phyloP scores from a whole-genome alignment of 2,113 vertebrate species.

The Zosterops borbonicus region DNA sequence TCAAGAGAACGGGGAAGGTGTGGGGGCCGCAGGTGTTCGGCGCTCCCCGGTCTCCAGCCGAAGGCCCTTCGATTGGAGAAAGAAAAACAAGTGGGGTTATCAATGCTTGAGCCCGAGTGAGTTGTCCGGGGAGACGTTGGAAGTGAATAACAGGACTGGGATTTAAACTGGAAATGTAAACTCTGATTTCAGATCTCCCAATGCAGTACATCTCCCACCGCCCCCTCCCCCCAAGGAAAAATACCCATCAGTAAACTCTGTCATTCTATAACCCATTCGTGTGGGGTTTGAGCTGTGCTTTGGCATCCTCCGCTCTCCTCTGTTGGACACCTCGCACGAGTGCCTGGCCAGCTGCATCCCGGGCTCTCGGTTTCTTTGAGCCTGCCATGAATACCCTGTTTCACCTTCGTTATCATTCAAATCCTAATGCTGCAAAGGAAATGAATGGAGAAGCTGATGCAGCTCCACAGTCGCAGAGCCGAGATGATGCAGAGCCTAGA shows the following conservation, averaged over 20 bases:
- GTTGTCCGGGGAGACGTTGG: not conserved
- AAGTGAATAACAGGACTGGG: not conserved
- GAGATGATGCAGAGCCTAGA: not conserved
- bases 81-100: not conserved
- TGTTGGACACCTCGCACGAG: not conserved
- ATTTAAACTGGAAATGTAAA: not conserved
- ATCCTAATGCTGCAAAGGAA: not conserved
- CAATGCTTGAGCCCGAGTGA: not conserved
- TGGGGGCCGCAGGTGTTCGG: not conserved
- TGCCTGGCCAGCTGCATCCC: not conserved
- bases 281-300: not conserved
- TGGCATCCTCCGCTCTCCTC: not conserved
- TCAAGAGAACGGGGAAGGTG: not conserved
- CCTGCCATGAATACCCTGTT: not conserved
- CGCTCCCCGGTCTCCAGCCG: not conserved
- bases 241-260: not conserved
- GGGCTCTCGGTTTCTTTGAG: not conserved
- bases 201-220: not conserved
- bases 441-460: not conserved
- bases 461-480: not conserved
- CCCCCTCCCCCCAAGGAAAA: not conserved
- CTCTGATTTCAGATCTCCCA: not conserved
- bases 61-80: not conserved
- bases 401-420: not conserved
- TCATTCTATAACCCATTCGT: not conserved